Evolutionary conservation across 2,113 vertebrate species (phyloP).

Genomic region (Petromus typicus): DNA sequence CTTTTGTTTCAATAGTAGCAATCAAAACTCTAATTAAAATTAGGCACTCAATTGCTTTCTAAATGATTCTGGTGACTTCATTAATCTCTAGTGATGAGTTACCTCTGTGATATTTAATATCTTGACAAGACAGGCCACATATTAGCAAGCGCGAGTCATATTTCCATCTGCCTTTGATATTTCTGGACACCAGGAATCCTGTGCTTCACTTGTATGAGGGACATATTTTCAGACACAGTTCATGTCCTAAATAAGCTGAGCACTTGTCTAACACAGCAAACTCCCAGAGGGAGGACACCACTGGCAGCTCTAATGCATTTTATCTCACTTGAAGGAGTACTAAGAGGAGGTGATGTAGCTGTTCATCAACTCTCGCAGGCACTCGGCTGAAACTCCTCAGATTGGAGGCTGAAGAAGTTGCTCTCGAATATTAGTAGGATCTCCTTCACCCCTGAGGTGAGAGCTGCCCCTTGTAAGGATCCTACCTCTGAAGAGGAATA

Average conservation of each 20-base stretch:
- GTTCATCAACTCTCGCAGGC: slow-evolving; percentile 9
- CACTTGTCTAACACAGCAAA: slow-evolving; percentile 51
- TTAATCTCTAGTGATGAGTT: slow-evolving; percentile 70
- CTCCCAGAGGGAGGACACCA: slow-evolving; percentile 54
- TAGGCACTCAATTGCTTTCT: slow-evolving; percentile 75
- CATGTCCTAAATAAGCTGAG: slow-evolving; percentile 27
- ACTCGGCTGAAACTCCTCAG: background rate
- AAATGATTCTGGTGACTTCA: slow-evolving; percentile 79
- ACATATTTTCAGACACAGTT: slow-evolving; percentile 48
- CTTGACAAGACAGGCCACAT: background rate
- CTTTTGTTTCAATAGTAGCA: slow-evolving; percentile 73
- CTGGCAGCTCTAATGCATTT: slow-evolving; percentile 49
- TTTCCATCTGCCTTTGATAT: slow-evolving; percentile 38
- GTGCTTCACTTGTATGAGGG: background rate
- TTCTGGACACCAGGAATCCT: background rate
- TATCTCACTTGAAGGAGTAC: slow-evolving; percentile 29
- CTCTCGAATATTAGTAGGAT: background rate
- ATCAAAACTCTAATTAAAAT: slow-evolving; percentile 80
- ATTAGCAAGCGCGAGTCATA: slow-evolving; percentile 22
- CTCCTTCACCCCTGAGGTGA: background rate
- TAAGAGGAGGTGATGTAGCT: slow-evolving; percentile 46
- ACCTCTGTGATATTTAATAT: slow-evolving; percentile 66
- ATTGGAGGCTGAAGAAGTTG: background rate
- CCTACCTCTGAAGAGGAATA: background rate
- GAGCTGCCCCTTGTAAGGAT: background rate